Conservation (phyloP, 1,140 invertebrate genomes). For the Atopsyche davidsoni region DNA sequence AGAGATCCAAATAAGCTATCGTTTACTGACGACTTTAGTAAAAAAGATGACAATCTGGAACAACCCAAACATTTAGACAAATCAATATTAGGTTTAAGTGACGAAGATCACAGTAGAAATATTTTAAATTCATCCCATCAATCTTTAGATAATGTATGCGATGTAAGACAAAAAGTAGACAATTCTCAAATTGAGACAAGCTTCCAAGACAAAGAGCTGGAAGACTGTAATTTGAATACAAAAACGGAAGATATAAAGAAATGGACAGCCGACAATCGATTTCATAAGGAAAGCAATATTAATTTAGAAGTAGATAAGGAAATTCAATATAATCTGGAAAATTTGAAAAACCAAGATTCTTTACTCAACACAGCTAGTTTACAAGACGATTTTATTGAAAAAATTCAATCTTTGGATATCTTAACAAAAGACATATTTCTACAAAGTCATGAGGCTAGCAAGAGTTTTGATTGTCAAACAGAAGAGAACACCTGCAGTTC, state of each 20-base stretch:
- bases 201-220: constrained; percentile 33
- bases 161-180: constrained; percentile 1
- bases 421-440: constrained; percentile 4
- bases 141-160: constrained; percentile 1
- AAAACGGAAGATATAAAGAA: constrained; percentile 12
- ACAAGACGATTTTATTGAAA: constrained; percentile 9
- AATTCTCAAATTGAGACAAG: neutral
- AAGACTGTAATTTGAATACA: constrained; percentile 34
- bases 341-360: constrained; percentile 1
- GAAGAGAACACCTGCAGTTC: neutral
- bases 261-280: neutral
- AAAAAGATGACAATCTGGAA: constrained; percentile 11
- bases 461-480: constrained; percentile 5
- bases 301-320: constrained; percentile 15
- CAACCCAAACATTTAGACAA: constrained; percentile 3
- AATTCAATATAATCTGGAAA: constrained; percentile 7
- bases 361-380: constrained; percentile 3
- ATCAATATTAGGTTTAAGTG: neutral
- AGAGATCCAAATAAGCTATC: constrained; percentile 17
- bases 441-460: constrained; percentile 3
- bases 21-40: constrained; percentile 2
- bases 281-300: neutral
- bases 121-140: constrained; percentile 28
- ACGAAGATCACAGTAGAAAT: constrained; percentile 29
- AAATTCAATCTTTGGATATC: constrained; percentile 2